Evolutionary conservation across 2,888 invertebrate genomes (phyloP), one percentile per base, ranked within the genome.

Genomic region (Cartodere bifasciata): DNA sequence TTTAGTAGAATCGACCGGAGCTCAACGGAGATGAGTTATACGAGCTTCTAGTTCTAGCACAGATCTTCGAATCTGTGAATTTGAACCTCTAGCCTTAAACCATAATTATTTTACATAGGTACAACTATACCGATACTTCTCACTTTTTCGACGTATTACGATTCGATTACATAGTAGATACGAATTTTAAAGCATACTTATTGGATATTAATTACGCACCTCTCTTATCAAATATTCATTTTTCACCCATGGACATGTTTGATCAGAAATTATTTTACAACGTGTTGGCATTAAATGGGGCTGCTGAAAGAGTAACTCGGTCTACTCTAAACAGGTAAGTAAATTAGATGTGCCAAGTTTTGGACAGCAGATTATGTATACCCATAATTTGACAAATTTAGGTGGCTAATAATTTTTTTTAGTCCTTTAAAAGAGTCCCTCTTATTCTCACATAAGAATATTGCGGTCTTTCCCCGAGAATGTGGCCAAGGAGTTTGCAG

Each of bases 201-300:
- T 78, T 97, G 72, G 97, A 97, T 64, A 94, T 90, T 1, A 97
- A 97, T 52, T 95, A 97, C 95, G 92, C 92, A 9, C 97, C 97
- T 0, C 97, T 97, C 65, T 67, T 97, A 34, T 90, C 90, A 1
- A 90, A 94, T 0, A 81, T 81, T 0, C 92, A 95, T 60, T 95
- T 80, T 55, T 76, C 81, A n/a, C 82, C 76, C 0, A 97, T 97
- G 58, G 70, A 73, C 38, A 57, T 87, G 15, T 60, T 97, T 1
- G 97, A 95, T 50, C 88, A 94, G 49, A 92, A 95, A 64, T 83
- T 95, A 1, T 49, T 95, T 7, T 90, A 80, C 56, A 88, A 82
- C 58, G 53, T 86, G 15, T 70, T 94, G 31, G 71, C 78, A 13
- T 54, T 97, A 20, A 72, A 85, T 4, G 92, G 92, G 0, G 60